Conservation (phyloP, 2,888 invertebrate species). For the Argyra leucocephala region DNA sequence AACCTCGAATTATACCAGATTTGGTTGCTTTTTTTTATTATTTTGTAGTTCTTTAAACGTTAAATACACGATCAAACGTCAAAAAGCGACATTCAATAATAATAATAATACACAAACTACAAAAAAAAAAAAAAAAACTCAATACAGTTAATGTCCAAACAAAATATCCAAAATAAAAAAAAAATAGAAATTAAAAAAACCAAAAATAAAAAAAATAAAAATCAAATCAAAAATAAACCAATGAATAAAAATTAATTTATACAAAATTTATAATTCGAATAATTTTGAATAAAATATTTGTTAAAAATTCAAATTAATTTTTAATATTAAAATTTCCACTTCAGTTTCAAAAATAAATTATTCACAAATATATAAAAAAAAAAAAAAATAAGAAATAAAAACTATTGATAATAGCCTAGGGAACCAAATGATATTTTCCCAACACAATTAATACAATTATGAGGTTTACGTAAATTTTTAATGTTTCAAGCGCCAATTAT, state of each 20-base stretch:
- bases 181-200: background rate
- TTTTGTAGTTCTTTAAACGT: background rate
- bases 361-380: background rate
- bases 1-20: too few species aligned
- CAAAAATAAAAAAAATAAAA: background rate
- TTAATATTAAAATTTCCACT: conserved; percentile 1
- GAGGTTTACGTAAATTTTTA: too few species aligned
- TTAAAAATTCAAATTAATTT: conserved; percentile 3
- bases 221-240: background rate
- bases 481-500: too few species aligned
- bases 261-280: conserved; percentile 4
- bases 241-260: conserved; percentile 6
- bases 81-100: background rate
- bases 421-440: too few species aligned
- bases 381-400: background rate
- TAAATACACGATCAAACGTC: background rate
- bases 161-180: background rate
- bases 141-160: background rate
- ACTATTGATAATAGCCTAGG: too few species aligned
- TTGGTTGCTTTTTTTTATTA: too few species aligned
- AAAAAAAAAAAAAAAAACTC: background rate
- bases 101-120: background rate
- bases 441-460: too few species aligned
- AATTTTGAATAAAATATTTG: conserved; percentile 3
- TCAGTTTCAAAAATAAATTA: background rate